A percentile compares a stretch with the other conserved stretches of the same genome.
phyloP scores from a whole-genome alignment of 37 sponge, comb jelly and placozoan genomes.

The Amphimedon queenslandica region DNA sequence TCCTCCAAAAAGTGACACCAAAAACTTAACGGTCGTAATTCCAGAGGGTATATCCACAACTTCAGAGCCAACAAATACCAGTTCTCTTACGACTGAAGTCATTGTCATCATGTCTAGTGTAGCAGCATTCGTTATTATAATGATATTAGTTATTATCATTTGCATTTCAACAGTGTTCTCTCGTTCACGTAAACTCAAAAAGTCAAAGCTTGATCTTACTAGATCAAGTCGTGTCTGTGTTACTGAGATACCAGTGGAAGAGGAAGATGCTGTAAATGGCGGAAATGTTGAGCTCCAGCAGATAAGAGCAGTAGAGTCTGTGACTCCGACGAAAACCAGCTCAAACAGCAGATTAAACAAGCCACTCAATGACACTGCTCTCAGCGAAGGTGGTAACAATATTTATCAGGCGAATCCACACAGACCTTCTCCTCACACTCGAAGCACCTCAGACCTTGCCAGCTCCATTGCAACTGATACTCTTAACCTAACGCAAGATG shows the following conservation, averaged over 20 bases:
- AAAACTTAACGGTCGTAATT: neutral
- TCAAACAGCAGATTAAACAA: too few species aligned
- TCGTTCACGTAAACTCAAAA: too few species aligned
- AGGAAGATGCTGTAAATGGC: neutral
- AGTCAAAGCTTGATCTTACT: slow-evolving; percentile 1
- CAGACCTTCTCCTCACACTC: slow-evolving; percentile 3
- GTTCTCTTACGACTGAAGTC: neutral
- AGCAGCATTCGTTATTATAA: neutral
- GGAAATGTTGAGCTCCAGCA: neutral
- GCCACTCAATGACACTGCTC: too few species aligned
- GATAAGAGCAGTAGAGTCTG: too few species aligned
- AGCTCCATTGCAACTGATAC: slow-evolving; percentile 44
- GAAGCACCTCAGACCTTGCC: slow-evolving; percentile 68
- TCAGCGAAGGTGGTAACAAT: too few species aligned
- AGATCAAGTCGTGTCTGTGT: neutral
- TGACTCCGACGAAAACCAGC: too few species aligned
- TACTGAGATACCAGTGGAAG: too few species aligned
- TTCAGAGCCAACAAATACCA: neutral
- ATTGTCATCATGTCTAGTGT: neutral
- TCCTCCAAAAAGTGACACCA: neutral
- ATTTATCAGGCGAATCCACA: neutral
- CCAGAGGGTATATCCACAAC: neutral
- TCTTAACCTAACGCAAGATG: slow-evolving; percentile 14
- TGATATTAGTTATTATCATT: neutral
- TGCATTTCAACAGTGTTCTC: neutral